Evolutionary conservation across 2,888 invertebrate species (phyloP), one percentile per base, ranked within the genome.

Genomic region (Entomobrya proxima): DNA sequence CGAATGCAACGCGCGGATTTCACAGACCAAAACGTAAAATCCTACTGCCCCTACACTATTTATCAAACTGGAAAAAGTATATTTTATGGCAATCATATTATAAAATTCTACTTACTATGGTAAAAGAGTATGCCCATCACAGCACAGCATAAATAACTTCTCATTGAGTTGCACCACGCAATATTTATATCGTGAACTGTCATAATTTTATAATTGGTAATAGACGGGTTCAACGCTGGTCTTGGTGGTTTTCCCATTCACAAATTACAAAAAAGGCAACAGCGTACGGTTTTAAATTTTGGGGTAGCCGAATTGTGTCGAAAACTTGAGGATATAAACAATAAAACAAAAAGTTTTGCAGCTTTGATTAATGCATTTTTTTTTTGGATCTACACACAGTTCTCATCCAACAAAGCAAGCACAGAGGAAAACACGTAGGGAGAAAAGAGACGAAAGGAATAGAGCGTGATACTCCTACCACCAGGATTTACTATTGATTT

Each of bases 401-500:
- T n/a, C n/a, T n/a, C n/a, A n/a, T n/a, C n/a, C n/a, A 27, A n/a
- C 6, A 24, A 44, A 24, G 5, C 9, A 55, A 9, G 21, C 6
- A 21, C 21, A 21, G 55, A 7, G 55, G 6, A 13, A 6, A 72
- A 69, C 15, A 55, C 40, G 58, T 21, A 18, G 32, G 11, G 30
- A 0, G 18, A 32, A 27, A 11, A 21, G 30, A 74, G 9, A 35
- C 37, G 52, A 74, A 30, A 1, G 30, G 50, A 11, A 40, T 40
- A 67, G 24, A 55, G 55, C 11, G 15, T 9, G 40, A 11, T 4
- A 6, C 40, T 9, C 13, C 18, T 5, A 24, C 21, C 24, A 40
- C 40, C 37, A 40, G 32, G 35, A 35, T 32, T 75, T 24, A 75
- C 40, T 32, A 78, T 78, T 78, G 61, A 64, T 78, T 78, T 78